phyloP scores from a whole-genome alignment of 2,113 vertebrate genomes.

The Petaurus breviceps region DNA sequence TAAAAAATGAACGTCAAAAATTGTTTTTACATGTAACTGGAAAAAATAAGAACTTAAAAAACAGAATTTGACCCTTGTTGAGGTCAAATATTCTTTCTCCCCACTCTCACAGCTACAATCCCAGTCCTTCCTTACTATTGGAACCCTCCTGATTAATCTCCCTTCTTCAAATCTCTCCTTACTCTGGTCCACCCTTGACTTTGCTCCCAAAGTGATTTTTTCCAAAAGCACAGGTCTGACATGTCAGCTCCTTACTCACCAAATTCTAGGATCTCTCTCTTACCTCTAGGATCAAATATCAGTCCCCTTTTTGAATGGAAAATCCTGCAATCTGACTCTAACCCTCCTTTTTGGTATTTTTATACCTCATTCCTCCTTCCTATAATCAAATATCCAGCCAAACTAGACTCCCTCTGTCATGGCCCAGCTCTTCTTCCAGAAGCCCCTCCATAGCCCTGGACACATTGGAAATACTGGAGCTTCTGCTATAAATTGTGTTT shows the following conservation, averaged over 20 bases:
- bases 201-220: neutral
- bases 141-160: neutral
- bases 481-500: neutral
- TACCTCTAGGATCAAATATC: neutral
- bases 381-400: neutral
- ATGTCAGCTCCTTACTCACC: neutral
- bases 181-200: neutral
- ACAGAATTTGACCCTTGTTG: neutral
- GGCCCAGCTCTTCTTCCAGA: neutral
- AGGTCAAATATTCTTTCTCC: neutral
- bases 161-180: neutral
- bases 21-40: neutral
- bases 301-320: neutral
- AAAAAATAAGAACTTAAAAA: neutral
- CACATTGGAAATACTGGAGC: neutral
- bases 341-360: neutral
- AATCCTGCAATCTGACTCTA: neutral
- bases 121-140: neutral
- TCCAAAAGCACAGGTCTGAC: neutral
- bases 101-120: neutral
- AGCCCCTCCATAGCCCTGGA: neutral
- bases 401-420: neutral
- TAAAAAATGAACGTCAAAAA: neutral
- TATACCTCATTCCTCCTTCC: neutral
- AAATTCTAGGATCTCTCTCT: neutral